Percentiles rank a stretch among this genome's conserved stretches.
phyloP scores from a whole-genome alignment of 2,888 invertebrate genomes.

The Drosophila borborema region DNA sequence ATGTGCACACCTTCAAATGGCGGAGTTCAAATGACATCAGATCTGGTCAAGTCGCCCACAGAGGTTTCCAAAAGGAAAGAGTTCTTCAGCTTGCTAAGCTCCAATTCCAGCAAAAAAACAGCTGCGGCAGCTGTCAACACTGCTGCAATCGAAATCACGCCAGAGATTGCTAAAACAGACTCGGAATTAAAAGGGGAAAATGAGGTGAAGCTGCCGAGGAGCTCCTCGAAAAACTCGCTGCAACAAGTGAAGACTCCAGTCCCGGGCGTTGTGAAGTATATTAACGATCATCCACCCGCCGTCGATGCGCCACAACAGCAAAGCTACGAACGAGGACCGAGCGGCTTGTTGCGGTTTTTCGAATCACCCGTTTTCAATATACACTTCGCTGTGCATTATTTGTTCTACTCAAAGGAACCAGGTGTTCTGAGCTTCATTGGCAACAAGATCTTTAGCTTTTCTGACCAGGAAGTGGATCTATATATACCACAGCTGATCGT shows the following conservation, averaged over 20 bases:
- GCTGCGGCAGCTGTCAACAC: constrained; percentile 76
- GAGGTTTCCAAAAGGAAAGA: constrained; percentile 85
- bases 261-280: constrained; percentile 85
- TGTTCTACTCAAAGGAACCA: constrained; percentile 99
- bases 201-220: constrained; percentile 66
- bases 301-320: constrained; percentile 65
- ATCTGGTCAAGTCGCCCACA: constrained; percentile 83
- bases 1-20: background rate
- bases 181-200: constrained; percentile 1
- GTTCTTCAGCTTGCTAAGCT: constrained; percentile 84
- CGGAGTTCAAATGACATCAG: constrained; percentile 37
- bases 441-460: constrained; percentile 98
- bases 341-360: constrained; percentile 89
- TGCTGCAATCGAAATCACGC: constrained; percentile 48
- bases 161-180: constrained; percentile 12
- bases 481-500: constrained; percentile 99
- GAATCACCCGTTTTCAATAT: constrained; percentile 99
- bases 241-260: constrained; percentile 84
- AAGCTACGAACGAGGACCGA: constrained; percentile 82
- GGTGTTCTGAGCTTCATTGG: constrained; percentile 99
- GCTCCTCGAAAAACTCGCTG: constrained; percentile 81
- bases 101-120: constrained; percentile 83
- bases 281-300: constrained; percentile 72
- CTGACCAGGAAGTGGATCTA: constrained; percentile 96
- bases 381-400: constrained; percentile 98